Evolutionary conservation across 2,888 invertebrate genomes (phyloP), one percentile per base, ranked within the genome.

Genomic region (Plemyria rubiginata): DNA sequence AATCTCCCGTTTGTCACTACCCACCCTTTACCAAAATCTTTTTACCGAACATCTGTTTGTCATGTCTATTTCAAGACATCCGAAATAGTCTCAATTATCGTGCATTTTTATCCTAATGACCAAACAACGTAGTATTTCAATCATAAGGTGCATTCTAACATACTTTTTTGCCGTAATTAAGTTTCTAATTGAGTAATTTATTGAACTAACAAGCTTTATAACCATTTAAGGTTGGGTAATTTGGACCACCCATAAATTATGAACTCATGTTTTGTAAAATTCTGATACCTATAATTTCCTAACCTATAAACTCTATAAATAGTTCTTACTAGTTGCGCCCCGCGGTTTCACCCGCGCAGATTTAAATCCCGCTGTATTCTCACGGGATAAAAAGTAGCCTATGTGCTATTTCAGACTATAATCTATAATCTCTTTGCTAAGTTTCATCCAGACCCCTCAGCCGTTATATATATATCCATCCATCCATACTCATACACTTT

Each of bases 71-170:
- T 88, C 61, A 43, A 85, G 78, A 78, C 77, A 81, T 86, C 87
- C 84, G 83, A 82, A 76, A 86, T 86, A 87, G 86, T 86, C 80
- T 85, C 89, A 90, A 91, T 90, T 91, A 90, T 82, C 80, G 71
- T 76, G 78, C 82, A 79, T 82, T 62, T 65, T 84, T 84, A 76
- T 65, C 82, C 82, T 86, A 87, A 89, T 84, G 83, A 81, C 77
- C 74, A 66, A 71, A 75, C 75, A 66, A 70, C 74, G 80, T 80
- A 77, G 78, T 87, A 87, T 85, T 82, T 88, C 86, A 85, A 84
- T 87, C 80, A 75, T 69, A 73, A 70, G 70, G 60, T 68, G 61
- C 55, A 58, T 66, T 70, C 66, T 60, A 61, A 53, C 55, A 62
- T 13, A 72, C 54, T 78, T 88, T 88, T 88, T 88, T 85, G 74